Evolutionary conservation across 2,113 vertebrate genomes (phyloP).

Genomic region (Brachyhypopomus gauderio): DNA sequence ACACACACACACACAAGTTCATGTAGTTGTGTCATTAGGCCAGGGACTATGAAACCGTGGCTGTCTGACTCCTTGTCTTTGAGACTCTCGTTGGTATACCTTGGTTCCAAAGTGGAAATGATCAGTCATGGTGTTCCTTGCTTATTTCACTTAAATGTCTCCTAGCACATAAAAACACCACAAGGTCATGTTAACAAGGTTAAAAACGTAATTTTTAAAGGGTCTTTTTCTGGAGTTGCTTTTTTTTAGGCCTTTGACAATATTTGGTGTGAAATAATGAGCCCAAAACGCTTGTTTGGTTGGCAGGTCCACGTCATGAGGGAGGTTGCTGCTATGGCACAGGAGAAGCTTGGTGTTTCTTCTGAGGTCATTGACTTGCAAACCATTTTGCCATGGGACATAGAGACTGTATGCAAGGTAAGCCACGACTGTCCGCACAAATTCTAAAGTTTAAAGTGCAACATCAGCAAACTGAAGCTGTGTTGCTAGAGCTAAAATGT

Average conservation of each 20-base stretch:
- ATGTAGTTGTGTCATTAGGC: too few species aligned
- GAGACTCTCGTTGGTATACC: too few species aligned
- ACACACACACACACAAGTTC: too few species aligned
- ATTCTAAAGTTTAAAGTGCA: background rate
- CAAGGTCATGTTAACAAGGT: too few species aligned
- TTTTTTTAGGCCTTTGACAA: background rate
- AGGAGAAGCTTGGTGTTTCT: conserved; percentile 95
- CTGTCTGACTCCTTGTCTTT: too few species aligned
- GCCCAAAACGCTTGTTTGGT: background rate
- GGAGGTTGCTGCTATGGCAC: conserved; percentile 92
- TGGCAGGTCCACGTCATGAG: conserved; percentile 90
- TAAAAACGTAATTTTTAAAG: too few species aligned
- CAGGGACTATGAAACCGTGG: too few species aligned
- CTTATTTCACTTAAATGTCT: too few species aligned
- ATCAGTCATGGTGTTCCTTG: too few species aligned
- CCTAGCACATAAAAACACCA: too few species aligned
- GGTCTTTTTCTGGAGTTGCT: conserved; percentile 4
- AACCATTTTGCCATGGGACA: conserved; percentile 95
- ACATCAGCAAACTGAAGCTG: background rate
- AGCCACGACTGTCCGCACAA: background rate
- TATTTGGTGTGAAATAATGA: background rate
- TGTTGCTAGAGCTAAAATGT: background rate
- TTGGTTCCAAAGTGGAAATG: too few species aligned
- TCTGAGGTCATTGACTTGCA: conserved; percentile 95
- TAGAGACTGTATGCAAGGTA: conserved; percentile 94